Evolutionary conservation across 2,888 invertebrate genomes (phyloP).

Genomic region (Xylota sylvarum): DNA sequence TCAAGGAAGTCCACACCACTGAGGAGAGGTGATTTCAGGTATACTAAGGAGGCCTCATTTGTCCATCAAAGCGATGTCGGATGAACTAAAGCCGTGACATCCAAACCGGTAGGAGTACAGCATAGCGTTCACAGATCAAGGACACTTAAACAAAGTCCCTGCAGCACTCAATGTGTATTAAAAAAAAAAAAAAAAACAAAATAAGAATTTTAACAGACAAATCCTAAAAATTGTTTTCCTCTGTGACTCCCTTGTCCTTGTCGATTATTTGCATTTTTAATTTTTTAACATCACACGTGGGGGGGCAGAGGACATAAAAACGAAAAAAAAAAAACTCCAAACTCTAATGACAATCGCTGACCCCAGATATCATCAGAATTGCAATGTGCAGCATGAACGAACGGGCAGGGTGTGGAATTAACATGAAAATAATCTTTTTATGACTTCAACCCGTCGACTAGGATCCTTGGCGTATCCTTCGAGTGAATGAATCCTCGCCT

Average conservation of each 20-base stretch:
- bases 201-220: conserved; percentile 36
- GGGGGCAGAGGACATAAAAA: background rate
- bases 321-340: conserved; percentile 13
- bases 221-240: conserved; percentile 46
- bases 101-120: conserved; percentile 36
- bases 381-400: conserved; percentile 26
- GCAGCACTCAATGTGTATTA: conserved; percentile 66
- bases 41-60: conserved; percentile 49
- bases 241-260: conserved; percentile 48
- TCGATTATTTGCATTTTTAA: conserved; percentile 62
- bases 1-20: conserved; percentile 62
- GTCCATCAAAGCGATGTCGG: conserved; percentile 56
- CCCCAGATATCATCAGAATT: conserved; percentile 48
- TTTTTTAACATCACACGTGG: conserved; percentile 65
- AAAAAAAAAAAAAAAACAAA: conserved; percentile 27
- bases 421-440: conserved; percentile 62
- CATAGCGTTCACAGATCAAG: conserved; percentile 44
- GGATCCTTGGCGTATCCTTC: conserved; percentile 41
- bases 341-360: conserved; percentile 68
- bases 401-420: conserved; percentile 1
- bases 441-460: conserved; percentile 20
- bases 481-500: conserved; percentile 20
- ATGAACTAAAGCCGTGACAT: conserved; percentile 55
- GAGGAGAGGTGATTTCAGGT: conserved; percentile 58
- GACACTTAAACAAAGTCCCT: conserved; percentile 51